Conservation (phyloP, 2,888 invertebrate genomes). For the Rotaria magnacalcarata region DNA sequence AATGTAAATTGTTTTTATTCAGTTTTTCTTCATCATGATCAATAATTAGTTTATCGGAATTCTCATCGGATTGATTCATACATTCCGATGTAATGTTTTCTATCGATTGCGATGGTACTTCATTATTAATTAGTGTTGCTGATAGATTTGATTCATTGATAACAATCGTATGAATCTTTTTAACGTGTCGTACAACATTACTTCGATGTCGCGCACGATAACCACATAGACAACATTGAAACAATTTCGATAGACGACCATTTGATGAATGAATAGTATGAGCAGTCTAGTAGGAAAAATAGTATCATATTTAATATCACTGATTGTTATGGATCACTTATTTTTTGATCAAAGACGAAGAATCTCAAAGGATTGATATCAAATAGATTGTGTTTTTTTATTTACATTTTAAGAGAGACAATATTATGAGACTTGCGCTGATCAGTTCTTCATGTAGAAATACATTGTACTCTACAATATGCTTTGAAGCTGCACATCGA, state of each 20-base stretch:
- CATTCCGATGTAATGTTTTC: no score
- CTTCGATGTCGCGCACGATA: slow-evolving; percentile 4
- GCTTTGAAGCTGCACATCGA: neutral
- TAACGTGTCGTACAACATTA: slow-evolving; percentile 19
- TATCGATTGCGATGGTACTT: no score
- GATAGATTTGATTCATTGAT: neutral
- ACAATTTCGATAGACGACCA: neutral
- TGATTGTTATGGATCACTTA: no score
- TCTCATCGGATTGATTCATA: neutral
- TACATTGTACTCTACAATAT: neutral
- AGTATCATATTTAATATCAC: no score
- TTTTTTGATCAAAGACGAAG: no score
- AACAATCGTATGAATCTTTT: neutral
- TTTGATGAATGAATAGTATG: slow-evolving; percentile 4
- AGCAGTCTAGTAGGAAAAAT: neutral
- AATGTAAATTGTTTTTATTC: neutral
- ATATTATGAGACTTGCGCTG: no score
- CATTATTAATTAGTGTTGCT: neutral
- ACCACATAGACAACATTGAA: neutral
- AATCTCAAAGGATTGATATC: no score
- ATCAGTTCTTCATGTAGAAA: neutral
- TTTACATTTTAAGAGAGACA: no score
- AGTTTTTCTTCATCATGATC: neutral
- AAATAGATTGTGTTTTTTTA: no score
- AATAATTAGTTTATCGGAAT: neutral